Evolutionary conservation across 2,888 invertebrate genomes (phyloP), one percentile per base, ranked within the genome.

Genomic region (Leptothorax acervorum): DNA sequence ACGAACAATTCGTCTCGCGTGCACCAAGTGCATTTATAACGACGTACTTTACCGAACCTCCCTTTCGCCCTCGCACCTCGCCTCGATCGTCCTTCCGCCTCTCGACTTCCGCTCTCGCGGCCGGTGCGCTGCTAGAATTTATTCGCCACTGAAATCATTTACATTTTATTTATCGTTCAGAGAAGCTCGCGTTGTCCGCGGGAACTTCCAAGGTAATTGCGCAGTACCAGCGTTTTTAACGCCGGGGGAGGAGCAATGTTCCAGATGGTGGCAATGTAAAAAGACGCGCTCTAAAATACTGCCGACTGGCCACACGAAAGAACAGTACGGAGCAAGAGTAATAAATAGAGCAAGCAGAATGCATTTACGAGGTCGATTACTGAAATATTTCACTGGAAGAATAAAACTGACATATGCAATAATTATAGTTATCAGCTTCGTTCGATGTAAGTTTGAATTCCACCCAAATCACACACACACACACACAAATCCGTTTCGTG

Each of bases 1-100:
- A 57, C 78, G 92, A 90, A 91, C 90, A 91, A 89, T 92, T 92
- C 90, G 89, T 90, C 90, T 93, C 91, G 93, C 93, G 93, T 93
- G 93, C 90, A 90, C 87, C 88, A 87, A 91, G 89, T 88, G 91
- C 92, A 93, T 93, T 92, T 92, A 93, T 92, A 92, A 93, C 91
- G 87, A 91, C 90, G 88, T 91, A 91, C 90, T 91, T 90, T 62
- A 48, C 60, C 79, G 79, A 81, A 73, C 11, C 89, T 87, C 35
- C 88, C 89, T 88, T 89, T 86, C 90, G 89, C 88, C 87, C 81
- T 87, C 89, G 75, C 83, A 86, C 83, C 75, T 76, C 85, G 60
- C 66, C 86, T 66, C 83, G 73, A 75, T 84, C 79, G 66, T 76
- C 76, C 66, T 83, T 76, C 78, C 73, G 82, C 53, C 74, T 53